These are phyloP conservation scores for Mus caroli DNA, from an alignment of 2,797 vertebrate genomes.

Conservation along the genomic window DNA sequence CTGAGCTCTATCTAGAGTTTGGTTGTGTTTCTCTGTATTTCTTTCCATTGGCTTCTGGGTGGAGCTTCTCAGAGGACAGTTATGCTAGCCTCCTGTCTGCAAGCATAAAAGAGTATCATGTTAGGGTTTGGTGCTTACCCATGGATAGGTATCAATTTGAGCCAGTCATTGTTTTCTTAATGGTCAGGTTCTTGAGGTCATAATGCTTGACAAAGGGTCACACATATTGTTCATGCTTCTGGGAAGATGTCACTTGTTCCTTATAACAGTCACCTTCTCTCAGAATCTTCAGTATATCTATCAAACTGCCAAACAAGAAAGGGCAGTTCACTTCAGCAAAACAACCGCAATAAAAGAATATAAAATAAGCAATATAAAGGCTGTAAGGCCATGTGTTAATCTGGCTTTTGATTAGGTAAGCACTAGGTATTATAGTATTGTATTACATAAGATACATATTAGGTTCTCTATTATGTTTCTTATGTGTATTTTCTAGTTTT, in stretches of 20 bases:
- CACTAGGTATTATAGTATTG: background rate
- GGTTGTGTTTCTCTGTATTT: background rate
- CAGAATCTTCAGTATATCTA: background rate
- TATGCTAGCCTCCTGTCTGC: background rate
- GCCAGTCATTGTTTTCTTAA: background rate
- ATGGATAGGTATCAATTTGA: background rate
- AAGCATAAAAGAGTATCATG: background rate
- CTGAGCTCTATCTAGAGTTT: background rate
- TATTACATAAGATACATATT: background rate
- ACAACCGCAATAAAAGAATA: background rate
- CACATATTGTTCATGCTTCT: background rate
- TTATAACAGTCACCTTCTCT: background rate
- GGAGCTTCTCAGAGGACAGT: background rate
- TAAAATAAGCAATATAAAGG: background rate
- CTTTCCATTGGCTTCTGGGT: background rate
- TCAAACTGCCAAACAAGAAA: background rate
- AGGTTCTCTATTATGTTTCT: background rate
- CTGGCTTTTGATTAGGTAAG: background rate
- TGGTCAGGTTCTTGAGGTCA: background rate
- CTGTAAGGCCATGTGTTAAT: background rate
- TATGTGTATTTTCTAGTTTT: background rate
- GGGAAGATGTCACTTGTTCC: background rate
- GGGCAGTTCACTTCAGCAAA: background rate
- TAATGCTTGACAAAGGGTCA: background rate
- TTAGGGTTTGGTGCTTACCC: background rate